Percentiles rank a stretch among this genome's conserved stretches.
Conservation (phyloP, 1,140 invertebrate genomes). For the Marisa cornuarietis region DNA sequence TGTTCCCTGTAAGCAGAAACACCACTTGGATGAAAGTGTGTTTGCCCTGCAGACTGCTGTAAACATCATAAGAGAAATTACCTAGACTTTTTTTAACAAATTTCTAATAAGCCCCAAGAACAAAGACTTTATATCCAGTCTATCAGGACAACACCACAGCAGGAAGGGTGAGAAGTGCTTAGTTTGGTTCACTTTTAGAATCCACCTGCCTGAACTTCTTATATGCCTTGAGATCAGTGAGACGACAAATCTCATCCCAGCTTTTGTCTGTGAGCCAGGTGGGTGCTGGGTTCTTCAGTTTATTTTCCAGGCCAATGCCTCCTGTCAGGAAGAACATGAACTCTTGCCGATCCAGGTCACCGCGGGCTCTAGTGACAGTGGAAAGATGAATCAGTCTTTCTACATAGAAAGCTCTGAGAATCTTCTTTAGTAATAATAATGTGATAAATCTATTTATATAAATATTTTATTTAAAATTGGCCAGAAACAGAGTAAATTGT, state of each 20-base stretch:
- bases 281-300: slow-evolving; percentile 63
- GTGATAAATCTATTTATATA: too few species aligned
- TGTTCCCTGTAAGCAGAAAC: slow-evolving; percentile 49
- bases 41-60: too few species aligned
- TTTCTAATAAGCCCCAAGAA: too few species aligned
- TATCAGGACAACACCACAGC: background rate
- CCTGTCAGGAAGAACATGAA: slow-evolving; percentile 67
- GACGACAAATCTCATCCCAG: slow-evolving; percentile 67
- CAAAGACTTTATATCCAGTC: too few species aligned
- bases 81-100: too few species aligned
- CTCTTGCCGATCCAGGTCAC: slow-evolving; percentile 60
- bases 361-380: slow-evolving; percentile 50
- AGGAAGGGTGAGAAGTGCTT: background rate
- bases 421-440: too few species aligned
- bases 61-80: too few species aligned
- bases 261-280: slow-evolving; percentile 64
- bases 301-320: slow-evolving; percentile 65
- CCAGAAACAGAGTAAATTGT: too few species aligned
- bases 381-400: too few species aligned
- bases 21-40: too few species aligned
- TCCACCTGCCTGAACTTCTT: slow-evolving; percentile 59
- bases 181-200: background rate
- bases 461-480: too few species aligned
- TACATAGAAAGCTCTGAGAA: too few species aligned
- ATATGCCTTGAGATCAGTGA: slow-evolving; percentile 57